Evolutionary conservation across 2,797 vertebrate species (phyloP).

Genomic region (Clarias pachynema): DNA sequence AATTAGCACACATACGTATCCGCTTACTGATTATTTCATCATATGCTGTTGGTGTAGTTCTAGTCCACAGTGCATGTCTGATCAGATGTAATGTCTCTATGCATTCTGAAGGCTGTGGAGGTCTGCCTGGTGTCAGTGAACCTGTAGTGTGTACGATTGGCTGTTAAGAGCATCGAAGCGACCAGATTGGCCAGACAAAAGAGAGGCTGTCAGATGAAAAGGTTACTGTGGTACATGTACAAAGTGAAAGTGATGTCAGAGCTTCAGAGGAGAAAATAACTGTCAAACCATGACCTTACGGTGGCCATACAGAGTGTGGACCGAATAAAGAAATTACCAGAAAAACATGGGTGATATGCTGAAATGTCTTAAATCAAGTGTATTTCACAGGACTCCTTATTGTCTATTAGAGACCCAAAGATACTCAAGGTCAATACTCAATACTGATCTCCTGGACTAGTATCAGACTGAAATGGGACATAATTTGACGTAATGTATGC

Average conservation of each 20-base stretch:
- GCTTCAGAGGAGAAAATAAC: conserved; percentile 32
- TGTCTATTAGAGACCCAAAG: not conserved
- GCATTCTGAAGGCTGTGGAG: conserved; percentile 17
- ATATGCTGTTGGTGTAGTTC: not conserved
- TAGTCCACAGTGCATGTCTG: conserved; percentile 18
- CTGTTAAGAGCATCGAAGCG: conserved; percentile 46
- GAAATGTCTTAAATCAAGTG: not conserved
- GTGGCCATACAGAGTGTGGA: conserved; percentile 24
- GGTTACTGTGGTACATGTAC: conserved; percentile 58
- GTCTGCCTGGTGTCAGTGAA: conserved; percentile 28
- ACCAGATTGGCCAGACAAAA: conserved; percentile 56
- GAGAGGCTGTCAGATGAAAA: conserved; percentile 61
- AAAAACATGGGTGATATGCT: not conserved
- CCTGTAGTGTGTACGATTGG: conserved; percentile 44
- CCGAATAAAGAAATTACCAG: conserved; percentile 19
- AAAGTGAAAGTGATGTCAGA: conserved; percentile 57
- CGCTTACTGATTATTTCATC: not conserved
- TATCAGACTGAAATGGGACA: not conserved
- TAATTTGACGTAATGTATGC: not conserved
- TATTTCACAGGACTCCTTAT: not conserved
- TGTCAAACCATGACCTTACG: conserved; percentile 37
- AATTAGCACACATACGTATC: conserved; percentile 6
- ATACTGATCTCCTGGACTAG: not conserved
- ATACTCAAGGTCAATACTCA: not conserved
- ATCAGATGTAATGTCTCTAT: conserved; percentile 51